phyloP scores from a whole-genome alignment of 2,113 vertebrate species.

The Dipodomys merriami region DNA sequence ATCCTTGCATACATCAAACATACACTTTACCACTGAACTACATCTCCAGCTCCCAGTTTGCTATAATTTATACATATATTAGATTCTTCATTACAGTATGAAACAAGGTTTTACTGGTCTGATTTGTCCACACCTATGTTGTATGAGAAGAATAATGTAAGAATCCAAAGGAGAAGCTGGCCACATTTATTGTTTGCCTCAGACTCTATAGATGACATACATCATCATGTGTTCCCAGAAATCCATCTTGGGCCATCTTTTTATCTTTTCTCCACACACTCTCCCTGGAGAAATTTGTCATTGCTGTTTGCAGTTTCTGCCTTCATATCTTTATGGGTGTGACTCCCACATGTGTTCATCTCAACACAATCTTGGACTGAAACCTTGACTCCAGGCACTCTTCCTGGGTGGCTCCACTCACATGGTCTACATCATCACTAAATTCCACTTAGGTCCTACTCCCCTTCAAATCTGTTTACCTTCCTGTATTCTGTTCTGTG shows the following conservation, averaged over 20 bases:
- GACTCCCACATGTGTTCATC: neutral
- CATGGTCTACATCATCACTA: neutral
- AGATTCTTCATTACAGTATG: neutral
- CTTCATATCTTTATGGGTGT: neutral
- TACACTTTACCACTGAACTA: neutral
- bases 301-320: neutral
- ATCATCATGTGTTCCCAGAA: constrained; percentile 53
- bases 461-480: neutral
- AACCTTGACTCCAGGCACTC: neutral
- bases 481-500: neutral
- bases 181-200: constrained; percentile 25
- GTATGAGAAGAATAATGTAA: neutral
- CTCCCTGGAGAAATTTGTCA: constrained; percentile 49
- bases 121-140: constrained; percentile 21
- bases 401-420: neutral
- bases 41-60: neutral
- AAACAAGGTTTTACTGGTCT: neutral
- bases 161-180: constrained; percentile 7
- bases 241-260: neutral
- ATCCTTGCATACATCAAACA: neutral
- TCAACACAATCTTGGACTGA: constrained; percentile 18
- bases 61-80: neutral
- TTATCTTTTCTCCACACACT: neutral
- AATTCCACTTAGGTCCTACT: neutral
- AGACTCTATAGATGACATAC: constrained; percentile 35